Evolutionary conservation across 2,888 invertebrate species (phyloP), one percentile per base, ranked within the genome.

Genomic region (Sceliomorpha sp.): DNA sequence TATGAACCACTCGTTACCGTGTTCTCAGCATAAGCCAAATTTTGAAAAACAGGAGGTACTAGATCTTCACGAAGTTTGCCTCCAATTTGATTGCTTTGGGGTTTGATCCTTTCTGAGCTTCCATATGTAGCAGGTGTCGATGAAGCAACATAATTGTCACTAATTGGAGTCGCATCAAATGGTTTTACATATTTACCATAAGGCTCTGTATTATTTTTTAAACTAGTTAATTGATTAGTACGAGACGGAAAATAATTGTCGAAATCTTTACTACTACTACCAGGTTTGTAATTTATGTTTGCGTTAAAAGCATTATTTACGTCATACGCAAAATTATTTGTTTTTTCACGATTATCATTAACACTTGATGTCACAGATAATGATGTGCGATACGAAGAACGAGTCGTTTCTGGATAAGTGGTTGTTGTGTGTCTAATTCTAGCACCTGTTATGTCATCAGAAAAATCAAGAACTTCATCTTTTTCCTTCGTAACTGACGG

Each of bases 401-500:
- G 70, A 3, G 77, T 77, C 3, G 68, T 76, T 9, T 78, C 76
- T 0, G 83, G 78, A 48, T 81, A 79, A 14, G 58, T 42, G 1
- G 85, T 81, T 2, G 84, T 85, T 2, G 83, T 80, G 53, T 78
- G 76, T 55, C 82, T 78, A 24, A 80, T 77, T 50, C 81, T 73
- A 0, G 81, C 53, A 0, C 81, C 82, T 48, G 88, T 87, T 34
- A 90, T 90, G 0, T 91, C 94, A 81, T 95, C 95, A 1, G 94
- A 94, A 81, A 94, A 95, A 62, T 94, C 94, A 45, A 95, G 84
- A 13, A 94, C 92, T 88, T 95, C 95, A 72, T 94, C 94, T 74
- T 93, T 94, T 75, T 93, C 92, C 50, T 92, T 91, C 0, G 91
- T 89, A 0, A 90, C 91, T 1, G 91, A 91, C 0, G 91, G 91